Conservation (phyloP, 2,888 invertebrate species). For the Oligia strigilis region DNA sequence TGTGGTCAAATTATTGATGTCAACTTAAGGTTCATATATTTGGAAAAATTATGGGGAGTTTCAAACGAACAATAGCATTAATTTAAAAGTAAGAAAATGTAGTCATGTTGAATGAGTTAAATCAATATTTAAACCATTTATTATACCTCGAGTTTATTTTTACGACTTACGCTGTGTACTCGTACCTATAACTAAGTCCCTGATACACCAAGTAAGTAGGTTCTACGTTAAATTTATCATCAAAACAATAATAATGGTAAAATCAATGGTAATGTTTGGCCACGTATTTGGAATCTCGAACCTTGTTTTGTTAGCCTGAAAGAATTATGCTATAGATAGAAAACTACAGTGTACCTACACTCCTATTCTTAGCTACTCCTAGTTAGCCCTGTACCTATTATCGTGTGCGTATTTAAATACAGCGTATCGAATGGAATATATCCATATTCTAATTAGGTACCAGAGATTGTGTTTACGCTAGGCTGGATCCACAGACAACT, state of each 20-base stretch:
- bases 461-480: slow-evolving; percentile 65
- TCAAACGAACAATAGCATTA: no score
- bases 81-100: background rate
- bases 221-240: slow-evolving; percentile 29
- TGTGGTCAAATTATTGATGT: background rate
- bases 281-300: background rate
- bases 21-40: background rate
- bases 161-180: slow-evolving; percentile 38
- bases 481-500: slow-evolving; percentile 48
- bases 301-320: background rate
- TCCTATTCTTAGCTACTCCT: background rate
- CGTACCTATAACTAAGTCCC: background rate
- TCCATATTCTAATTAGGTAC: slow-evolving; percentile 63
- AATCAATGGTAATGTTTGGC: slow-evolving; percentile 14
- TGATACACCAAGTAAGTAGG: slow-evolving; percentile 14
- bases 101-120: slow-evolving; percentile 33
- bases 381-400: slow-evolving; percentile 33
- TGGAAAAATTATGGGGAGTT: background rate
- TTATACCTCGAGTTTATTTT: slow-evolving; percentile 37
- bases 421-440: slow-evolving; percentile 56
- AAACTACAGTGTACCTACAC: background rate
- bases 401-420: slow-evolving; percentile 55
- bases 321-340: background rate
- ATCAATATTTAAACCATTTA: slow-evolving; percentile 52
- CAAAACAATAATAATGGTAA: slow-evolving; percentile 45